A percentile compares a stretch with the other conserved stretches of the same genome.
These are phyloP conservation scores for Hecatera dysodea DNA, from an alignment of 2,888 invertebrate species.

Conservation along the genomic window DNA sequence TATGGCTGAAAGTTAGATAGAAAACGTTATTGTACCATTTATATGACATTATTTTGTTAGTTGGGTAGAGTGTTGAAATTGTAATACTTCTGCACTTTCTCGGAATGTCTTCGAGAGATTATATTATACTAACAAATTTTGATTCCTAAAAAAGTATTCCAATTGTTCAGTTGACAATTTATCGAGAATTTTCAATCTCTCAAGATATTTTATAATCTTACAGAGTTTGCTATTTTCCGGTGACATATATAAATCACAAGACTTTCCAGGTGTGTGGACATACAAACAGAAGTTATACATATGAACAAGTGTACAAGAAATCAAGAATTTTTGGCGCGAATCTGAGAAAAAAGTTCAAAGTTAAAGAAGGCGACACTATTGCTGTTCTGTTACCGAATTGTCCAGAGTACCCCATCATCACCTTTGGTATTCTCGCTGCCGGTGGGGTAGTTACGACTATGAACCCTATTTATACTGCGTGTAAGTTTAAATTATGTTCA, in stretches of 20 bases:
- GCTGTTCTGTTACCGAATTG: constrained; percentile 93
- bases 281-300: constrained; percentile 93
- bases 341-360: constrained; percentile 91
- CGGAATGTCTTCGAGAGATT: too few species aligned
- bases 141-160: too few species aligned
- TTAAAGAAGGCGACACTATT: constrained; percentile 91
- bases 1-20: too few species aligned
- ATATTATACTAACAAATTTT: too few species aligned
- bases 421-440: constrained; percentile 92
- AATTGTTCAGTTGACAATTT: too few species aligned
- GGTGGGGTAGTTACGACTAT: constrained; percentile 92
- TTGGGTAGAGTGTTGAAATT: too few species aligned
- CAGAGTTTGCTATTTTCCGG: too few species aligned
- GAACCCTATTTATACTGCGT: constrained; percentile 93
- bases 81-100: too few species aligned
- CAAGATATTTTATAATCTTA: too few species aligned
- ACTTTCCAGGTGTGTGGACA: constrained; percentile 92
- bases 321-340: constrained; percentile 91
- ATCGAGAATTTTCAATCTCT: too few species aligned
- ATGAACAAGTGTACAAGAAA: constrained; percentile 90
- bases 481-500: constrained; percentile 74
- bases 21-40: too few species aligned
- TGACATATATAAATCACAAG: not conserved
- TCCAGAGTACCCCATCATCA: constrained; percentile 92
- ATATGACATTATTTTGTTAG: too few species aligned